phyloP scores from a whole-genome alignment of 2,888 invertebrate species.

The Caenorhabditis sulstoni region DNA sequence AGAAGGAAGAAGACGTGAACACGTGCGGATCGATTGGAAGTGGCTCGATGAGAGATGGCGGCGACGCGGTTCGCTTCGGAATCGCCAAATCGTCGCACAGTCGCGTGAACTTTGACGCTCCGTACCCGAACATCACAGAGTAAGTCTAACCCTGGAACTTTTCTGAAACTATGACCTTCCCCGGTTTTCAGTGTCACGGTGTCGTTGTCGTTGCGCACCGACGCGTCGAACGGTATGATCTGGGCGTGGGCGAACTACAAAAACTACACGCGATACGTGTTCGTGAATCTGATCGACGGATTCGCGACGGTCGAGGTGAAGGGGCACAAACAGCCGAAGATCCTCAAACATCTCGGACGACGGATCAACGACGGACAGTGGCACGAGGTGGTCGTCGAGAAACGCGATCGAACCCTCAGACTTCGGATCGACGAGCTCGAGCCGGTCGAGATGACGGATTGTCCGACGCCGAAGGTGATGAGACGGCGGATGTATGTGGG shows the following conservation, averaged over 20 bases:
- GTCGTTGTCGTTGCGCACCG: constrained; percentile 70
- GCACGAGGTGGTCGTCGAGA: constrained; percentile 73
- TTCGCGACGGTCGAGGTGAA: constrained; percentile 75
- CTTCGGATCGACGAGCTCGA: constrained; percentile 73
- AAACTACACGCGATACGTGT: constrained; percentile 76
- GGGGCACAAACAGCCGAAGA: constrained; percentile 74
- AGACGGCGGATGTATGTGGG: constrained; percentile 77
- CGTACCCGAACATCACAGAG: constrained; percentile 73
- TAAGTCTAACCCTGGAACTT: constrained; percentile 36
- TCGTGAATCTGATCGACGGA: constrained; percentile 74
- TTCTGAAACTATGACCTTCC: not conserved
- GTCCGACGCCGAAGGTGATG: constrained; percentile 79
- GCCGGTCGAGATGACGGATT: constrained; percentile 69
- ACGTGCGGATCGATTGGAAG: constrained; percentile 18
- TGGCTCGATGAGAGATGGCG: constrained; percentile 21
- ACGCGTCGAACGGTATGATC: constrained; percentile 72
- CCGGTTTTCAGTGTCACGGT: constrained; percentile 74
- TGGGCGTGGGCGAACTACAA: constrained; percentile 80
- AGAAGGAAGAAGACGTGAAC: constrained; percentile 2
- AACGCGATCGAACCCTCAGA: constrained; percentile 60
- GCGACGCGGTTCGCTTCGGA: constrained; percentile 62
- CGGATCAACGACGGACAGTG: constrained; percentile 77
- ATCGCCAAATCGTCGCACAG: constrained; percentile 70
- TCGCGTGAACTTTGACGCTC: constrained; percentile 72
- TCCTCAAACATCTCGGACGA: constrained; percentile 60